Evolutionary conservation across 1,140 invertebrate genomes (phyloP).

Genomic region (Drosophila mayri): DNA sequence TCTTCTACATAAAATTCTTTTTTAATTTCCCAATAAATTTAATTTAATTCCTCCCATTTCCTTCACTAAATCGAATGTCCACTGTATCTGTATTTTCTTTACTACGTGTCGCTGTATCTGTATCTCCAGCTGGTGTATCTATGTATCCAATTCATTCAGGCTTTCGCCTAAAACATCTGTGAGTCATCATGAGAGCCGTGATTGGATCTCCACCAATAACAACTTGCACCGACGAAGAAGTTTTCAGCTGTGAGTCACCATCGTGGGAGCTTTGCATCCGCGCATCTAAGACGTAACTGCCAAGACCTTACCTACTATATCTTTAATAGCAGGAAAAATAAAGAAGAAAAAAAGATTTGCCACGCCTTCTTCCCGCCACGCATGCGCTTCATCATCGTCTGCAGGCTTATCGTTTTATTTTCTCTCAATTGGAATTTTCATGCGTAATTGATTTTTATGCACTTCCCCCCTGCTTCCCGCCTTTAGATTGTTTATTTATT

Average conservation of each 20-base stretch:
- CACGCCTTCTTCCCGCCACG: conserved; percentile 40
- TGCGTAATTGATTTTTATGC: conserved; percentile 80
- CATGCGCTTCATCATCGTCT: conserved; percentile 32
- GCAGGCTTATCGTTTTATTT: conserved; percentile 16
- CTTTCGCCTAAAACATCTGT: conserved; percentile 48
- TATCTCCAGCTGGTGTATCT: conserved; percentile 40
- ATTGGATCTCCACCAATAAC: conserved; percentile 26
- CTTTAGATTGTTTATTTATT: conserved; percentile 43
- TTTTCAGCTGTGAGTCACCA: conserved; percentile 36
- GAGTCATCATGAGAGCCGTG: conserved; percentile 36
- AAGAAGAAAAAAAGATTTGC: not conserved
- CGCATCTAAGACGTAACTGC: conserved; percentile 24
- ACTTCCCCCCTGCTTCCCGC: conserved; percentile 13
- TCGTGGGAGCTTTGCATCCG: conserved; percentile 38
- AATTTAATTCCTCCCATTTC: too few species aligned
- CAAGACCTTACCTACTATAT: conserved; percentile 5
- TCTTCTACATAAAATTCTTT: too few species aligned
- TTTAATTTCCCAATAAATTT: too few species aligned
- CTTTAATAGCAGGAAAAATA: not conserved
- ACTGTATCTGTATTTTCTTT: conserved; percentile 27
- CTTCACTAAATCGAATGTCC: not conserved
- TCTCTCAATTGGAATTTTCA: conserved; percentile 61
- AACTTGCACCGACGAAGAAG: conserved; percentile 39
- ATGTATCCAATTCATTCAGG: conserved; percentile 43
- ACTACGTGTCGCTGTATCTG: conserved; percentile 21